These are phyloP conservation scores for Exocentrus adspersus DNA, from an alignment of 2,888 invertebrate species.

Conservation along the genomic window DNA sequence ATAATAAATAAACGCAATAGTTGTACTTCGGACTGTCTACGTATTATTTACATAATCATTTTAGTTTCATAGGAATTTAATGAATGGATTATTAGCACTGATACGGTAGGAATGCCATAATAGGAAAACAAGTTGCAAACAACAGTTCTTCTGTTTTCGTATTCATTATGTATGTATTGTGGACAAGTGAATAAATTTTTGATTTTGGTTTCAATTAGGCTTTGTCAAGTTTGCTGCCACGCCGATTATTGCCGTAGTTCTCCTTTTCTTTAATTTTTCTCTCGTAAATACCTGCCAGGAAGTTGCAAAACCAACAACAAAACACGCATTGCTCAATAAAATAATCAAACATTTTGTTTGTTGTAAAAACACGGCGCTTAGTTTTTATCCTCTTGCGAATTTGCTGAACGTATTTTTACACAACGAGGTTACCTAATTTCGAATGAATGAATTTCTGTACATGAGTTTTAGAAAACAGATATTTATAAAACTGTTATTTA, in stretches of 20 bases:
- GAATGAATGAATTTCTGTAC: neutral
- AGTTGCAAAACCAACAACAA: slow-evolving; percentile 1
- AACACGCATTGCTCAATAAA: neutral
- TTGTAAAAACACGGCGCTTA: neutral
- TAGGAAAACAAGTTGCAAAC: neutral
- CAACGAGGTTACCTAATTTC: neutral
- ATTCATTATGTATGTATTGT: no score
- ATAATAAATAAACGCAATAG: neutral
- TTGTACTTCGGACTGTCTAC: neutral
- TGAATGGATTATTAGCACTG: neutral
- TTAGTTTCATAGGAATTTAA: neutral
- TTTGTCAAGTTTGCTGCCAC: no score
- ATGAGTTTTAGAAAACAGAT: no score
- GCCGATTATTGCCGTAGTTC: no score
- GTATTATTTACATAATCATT: neutral
- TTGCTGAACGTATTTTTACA: neutral
- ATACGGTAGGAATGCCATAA: neutral
- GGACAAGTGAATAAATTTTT: no score
- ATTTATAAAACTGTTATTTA: neutral
- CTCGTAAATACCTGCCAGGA: no score
- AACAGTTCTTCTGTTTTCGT: neutral
- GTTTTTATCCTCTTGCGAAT: neutral
- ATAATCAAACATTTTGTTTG: neutral
- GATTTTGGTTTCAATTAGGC: no score
- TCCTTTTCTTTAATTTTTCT: no score